These are phyloP conservation scores for Siphamia tubifer DNA, from an alignment of 2,113 vertebrate genomes.

Conservation along the genomic window DNA sequence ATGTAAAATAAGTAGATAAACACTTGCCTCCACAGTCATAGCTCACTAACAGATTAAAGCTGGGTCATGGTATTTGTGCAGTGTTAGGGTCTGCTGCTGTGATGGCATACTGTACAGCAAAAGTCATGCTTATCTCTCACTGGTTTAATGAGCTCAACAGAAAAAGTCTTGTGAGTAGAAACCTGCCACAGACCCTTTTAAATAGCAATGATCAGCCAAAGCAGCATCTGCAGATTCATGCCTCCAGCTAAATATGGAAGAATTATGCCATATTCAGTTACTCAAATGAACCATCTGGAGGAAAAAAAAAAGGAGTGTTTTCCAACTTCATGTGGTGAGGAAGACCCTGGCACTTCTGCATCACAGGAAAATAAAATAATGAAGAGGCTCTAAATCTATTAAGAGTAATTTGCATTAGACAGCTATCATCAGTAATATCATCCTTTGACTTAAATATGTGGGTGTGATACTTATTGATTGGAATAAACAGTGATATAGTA, in stretches of 20 bases:
- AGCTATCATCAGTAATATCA: not conserved
- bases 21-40: too few relatives aligned
- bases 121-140: not conserved
- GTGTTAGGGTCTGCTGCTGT: conserved; percentile 27
- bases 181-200: conserved; percentile 48
- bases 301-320: conserved; percentile 23
- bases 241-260: conserved; percentile 56
- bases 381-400: too few relatives aligned
- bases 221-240: conserved; percentile 59
- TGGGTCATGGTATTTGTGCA: not conserved
- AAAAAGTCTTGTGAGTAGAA: conserved; percentile 55
- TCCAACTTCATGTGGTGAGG: conserved; percentile 24
- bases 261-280: conserved; percentile 45
- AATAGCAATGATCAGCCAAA: conserved; percentile 56
- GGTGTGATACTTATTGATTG: not conserved
- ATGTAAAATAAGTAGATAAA: too few relatives aligned
- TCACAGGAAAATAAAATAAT: not conserved
- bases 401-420: too few relatives aligned
- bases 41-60: too few relatives aligned
- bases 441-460: not conserved
- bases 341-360: not conserved
- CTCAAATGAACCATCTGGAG: conserved; percentile 51
- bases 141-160: conserved; percentile 55
- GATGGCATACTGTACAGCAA: conserved; percentile 3
- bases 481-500: not conserved